Percentiles rank a stretch among this genome's conserved stretches.
Evolutionary conservation across 2,113 vertebrate genomes (phyloP).

Genomic region (Prochilodus magdalenae): DNA sequence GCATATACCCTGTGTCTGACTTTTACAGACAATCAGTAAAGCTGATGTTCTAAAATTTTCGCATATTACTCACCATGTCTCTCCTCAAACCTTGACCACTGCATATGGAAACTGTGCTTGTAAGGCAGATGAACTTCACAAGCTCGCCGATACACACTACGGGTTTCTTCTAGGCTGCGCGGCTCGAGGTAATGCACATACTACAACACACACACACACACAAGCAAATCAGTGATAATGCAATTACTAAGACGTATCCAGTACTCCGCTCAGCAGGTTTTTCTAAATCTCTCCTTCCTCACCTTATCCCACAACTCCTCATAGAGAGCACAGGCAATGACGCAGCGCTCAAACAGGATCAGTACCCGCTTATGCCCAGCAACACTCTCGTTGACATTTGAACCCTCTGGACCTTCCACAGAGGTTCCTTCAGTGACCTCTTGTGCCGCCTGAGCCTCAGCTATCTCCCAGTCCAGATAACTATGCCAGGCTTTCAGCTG

Average conservation of each 20-base stretch:
- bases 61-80: conserved; percentile 75
- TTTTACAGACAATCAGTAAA: neutral
- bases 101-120: conserved; percentile 83
- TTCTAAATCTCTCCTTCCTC: conserved; percentile 32
- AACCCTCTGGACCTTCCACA: conserved; percentile 47
- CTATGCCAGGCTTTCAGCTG: conserved; percentile 85
- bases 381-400: conserved; percentile 29
- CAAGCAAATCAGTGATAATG: neutral
- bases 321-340: conserved; percentile 86
- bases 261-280: no score
- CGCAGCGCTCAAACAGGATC: conserved; percentile 84
- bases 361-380: conserved; percentile 73
- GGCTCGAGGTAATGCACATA: conserved; percentile 82
- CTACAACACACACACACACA: conserved; percentile 61
- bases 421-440: conserved; percentile 53
- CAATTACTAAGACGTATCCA: no score
- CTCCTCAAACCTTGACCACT: conserved; percentile 87
- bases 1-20: neutral
- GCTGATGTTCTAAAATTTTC: neutral
- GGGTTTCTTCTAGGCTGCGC: conserved; percentile 73
- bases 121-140: conserved; percentile 80
- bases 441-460: conserved; percentile 58
- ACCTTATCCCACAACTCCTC: conserved; percentile 89
- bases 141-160: conserved; percentile 79
- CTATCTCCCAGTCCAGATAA: conserved; percentile 84